Base-by-base conservation (phyloP, 2,888 invertebrate species). In the Aquatica leii region DNA sequence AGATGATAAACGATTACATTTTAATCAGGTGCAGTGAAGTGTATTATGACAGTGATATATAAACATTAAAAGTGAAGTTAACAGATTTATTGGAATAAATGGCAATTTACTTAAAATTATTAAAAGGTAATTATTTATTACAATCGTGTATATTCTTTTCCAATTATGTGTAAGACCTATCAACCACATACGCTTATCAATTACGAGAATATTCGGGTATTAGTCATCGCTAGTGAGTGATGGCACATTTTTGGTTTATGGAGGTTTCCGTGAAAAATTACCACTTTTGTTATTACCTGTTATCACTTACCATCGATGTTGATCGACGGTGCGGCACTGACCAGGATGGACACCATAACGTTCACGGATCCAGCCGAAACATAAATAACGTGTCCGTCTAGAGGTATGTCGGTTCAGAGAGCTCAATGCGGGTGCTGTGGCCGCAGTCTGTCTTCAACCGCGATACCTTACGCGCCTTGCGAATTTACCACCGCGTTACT, bases 401-500 rank as follows among this genome's bases (percentile, higher is more conserved):
- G 71, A 70, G 71, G 73, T 70, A 73, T 72, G 24, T 24, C 70
- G 71, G 69, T 71, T 71, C 69, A 70, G 67, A 69, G 73, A 72
- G 73, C 74, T 69, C 71, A 71, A 73, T 73, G 71, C 73, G 72
- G 71, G 71, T 72, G 70, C 67, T 71, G 69, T 59, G 65, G 66
- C 67, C 67, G 62, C 73, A 74, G 74, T 74, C 73, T 71, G 69
- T 63, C 69, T 66, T 69, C 71, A 72, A 69, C 73, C 74, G 75
- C 70, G 72, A 67, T 73, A 74, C 73, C 70, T 74, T 68, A 69
- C 69, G 71, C 72, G 70, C 68, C 74, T 72, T 73, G 65, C 65
- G 57, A 62, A 65, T 65, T 65, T 62, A 67, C 72, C 69, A 70
- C 71, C 69, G 54, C 53, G 46, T 37, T 54, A 54, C 54, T 40